Evolutionary conservation across 2,888 invertebrate species (phyloP).

Genomic region (Choreutis nemorana): DNA sequence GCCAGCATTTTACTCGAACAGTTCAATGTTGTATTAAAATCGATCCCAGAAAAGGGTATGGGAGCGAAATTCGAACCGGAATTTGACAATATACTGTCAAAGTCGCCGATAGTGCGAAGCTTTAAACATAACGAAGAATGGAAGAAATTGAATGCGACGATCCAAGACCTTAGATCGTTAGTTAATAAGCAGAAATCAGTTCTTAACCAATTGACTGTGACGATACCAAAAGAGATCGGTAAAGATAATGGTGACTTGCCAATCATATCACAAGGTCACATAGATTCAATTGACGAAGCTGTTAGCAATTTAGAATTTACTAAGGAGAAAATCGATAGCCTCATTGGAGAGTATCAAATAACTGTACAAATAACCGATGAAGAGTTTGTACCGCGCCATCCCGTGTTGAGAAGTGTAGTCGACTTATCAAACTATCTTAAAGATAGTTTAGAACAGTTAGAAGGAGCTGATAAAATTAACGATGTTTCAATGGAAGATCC

Average conservation of each 20-base stretch:
- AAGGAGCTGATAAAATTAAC: slow-evolving; percentile 21
- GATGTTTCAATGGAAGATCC: slow-evolving; percentile 26
- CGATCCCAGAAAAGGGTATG: slow-evolving; percentile 34
- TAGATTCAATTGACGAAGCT: slow-evolving; percentile 35
- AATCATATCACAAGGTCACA: slow-evolving; percentile 36
- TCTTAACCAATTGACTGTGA: slow-evolving; percentile 31
- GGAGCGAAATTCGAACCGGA: slow-evolving; percentile 27
- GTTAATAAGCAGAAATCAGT: slow-evolving; percentile 43
- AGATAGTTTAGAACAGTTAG: slow-evolving; percentile 21
- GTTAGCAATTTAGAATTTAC: slow-evolving; percentile 28
- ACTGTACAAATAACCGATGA: slow-evolving; percentile 23
- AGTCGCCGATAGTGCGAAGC: slow-evolving; percentile 41
- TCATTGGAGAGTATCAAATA: slow-evolving; percentile 36
- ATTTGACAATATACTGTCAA: slow-evolving; percentile 39
- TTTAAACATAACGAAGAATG: slow-evolving; percentile 47
- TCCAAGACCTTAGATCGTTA: slow-evolving; percentile 29
- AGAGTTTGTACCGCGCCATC: slow-evolving; percentile 28
- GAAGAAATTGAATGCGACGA: slow-evolving; percentile 30
- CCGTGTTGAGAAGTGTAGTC: slow-evolving; percentile 32
- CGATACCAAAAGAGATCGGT: slow-evolving; percentile 33
- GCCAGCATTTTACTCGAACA: slow-evolving; percentile 70
- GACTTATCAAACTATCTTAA: slow-evolving; percentile 30
- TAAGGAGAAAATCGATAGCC: slow-evolving; percentile 20
- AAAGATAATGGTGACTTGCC: slow-evolving; percentile 16
- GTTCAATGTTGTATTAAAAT: slow-evolving; percentile 70